Conservation (phyloP, 2,888 invertebrate genomes). For the Phyto melanocephala region DNA sequence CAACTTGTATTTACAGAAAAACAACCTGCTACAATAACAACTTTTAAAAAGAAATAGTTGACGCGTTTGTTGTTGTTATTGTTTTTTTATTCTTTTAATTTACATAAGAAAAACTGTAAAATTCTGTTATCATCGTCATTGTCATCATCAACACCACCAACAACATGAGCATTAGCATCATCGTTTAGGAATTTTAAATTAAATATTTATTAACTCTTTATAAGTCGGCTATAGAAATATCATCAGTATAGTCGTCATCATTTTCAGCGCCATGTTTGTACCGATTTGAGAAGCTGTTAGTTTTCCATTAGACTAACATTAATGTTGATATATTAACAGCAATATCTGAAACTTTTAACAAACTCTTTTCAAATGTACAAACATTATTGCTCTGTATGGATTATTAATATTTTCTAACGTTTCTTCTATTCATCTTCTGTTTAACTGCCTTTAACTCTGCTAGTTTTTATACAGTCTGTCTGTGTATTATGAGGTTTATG, state of each 20-base stretch:
- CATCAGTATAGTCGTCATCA: background rate
- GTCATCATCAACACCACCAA: background rate
- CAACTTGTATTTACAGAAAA: conserved; percentile 38
- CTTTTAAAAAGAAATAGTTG: background rate
- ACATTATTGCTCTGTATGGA: conserved; percentile 36
- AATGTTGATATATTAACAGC: background rate
- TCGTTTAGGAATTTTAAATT: conserved; percentile 50
- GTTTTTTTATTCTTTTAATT: background rate
- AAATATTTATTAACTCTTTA: background rate
- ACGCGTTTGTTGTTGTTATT: background rate
- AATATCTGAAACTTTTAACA: conserved; percentile 19
- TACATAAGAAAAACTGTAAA: conserved; percentile 22
- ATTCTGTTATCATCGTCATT: conserved; percentile 15
- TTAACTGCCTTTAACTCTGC: background rate
- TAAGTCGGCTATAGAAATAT: background rate
- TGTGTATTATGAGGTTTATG: conserved; percentile 10
- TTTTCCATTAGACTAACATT: conserved; percentile 21
- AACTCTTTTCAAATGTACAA: conserved; percentile 12
- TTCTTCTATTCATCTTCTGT: background rate
- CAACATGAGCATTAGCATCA: background rate
- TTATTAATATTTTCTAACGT: conserved; percentile 19
- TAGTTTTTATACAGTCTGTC: conserved; percentile 11
- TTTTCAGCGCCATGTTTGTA: background rate
- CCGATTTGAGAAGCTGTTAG: conserved; percentile 15
- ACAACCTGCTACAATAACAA: conserved; percentile 47